phyloP scores from a whole-genome alignment of 2,797 vertebrate genomes.

The Acanthurus tractus region DNA sequence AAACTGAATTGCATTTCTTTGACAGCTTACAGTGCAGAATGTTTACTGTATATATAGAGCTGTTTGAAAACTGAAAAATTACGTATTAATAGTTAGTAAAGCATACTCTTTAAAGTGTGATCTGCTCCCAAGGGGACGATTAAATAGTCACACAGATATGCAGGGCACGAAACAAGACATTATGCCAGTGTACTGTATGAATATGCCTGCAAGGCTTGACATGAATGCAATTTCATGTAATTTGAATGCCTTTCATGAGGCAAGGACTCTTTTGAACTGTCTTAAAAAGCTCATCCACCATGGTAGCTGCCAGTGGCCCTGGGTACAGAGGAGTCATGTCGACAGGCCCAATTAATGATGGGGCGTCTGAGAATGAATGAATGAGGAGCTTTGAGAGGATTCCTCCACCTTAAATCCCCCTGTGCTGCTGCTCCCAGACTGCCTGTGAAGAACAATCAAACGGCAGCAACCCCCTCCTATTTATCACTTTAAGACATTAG shows the following conservation, averaged over 20 bases:
- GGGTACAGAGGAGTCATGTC: conserved; percentile 83
- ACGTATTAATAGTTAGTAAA: conserved; percentile 57
- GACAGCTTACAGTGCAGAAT: not conserved
- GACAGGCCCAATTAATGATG: conserved; percentile 86
- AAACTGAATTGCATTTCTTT: conserved; percentile 5
- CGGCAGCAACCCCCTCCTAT: conserved; percentile 85
- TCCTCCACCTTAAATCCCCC: conserved; percentile 85
- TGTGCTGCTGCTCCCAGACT: conserved; percentile 84
- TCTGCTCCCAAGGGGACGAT: conserved; percentile 72
- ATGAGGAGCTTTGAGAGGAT: conserved; percentile 85
- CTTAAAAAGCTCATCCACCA: conserved; percentile 84
- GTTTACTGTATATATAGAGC: conserved; percentile 13
- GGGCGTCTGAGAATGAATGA: conserved; percentile 83
- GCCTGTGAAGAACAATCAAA: conserved; percentile 90
- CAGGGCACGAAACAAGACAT: conserved; percentile 77
- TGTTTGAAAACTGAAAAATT: conserved; percentile 51
- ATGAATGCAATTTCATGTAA: conserved; percentile 86
- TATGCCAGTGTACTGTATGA: conserved; percentile 80
- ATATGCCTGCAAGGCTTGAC: conserved; percentile 83
- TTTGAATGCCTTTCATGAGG: conserved; percentile 87
- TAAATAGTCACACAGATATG: conserved; percentile 71
- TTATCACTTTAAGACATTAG: conserved; percentile 91
- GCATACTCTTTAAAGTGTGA: conserved; percentile 57
- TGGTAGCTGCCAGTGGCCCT: conserved; percentile 81
- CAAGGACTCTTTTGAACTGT: conserved; percentile 86